phyloP scores from a whole-genome alignment of 1,140 invertebrate species.

The Elymnias hypermnestra region DNA sequence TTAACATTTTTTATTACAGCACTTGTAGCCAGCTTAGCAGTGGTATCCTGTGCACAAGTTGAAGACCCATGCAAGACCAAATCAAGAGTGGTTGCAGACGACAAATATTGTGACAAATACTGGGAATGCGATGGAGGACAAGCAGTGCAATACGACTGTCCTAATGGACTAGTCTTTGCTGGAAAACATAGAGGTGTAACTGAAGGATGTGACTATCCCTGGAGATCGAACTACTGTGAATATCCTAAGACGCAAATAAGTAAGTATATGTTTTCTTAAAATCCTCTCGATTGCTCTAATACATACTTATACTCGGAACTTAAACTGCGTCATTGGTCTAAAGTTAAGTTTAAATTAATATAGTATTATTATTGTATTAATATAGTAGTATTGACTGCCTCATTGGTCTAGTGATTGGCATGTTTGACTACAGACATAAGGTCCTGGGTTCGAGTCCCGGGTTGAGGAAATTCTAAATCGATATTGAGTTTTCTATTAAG shows the following conservation, averaged over 20 bases:
- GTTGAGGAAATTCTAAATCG: no score
- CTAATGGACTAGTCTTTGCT: conserved; percentile 92
- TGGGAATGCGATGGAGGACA: conserved; percentile 89
- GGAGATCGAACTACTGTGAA: conserved; percentile 91
- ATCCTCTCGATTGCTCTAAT: no score
- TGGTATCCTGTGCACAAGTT: conserved; percentile 45
- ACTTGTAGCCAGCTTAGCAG: conserved; percentile 30
- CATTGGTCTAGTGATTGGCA: no score
- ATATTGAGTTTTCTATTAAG: no score
- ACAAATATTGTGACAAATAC: conserved; percentile 90
- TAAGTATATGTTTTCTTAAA: conserved; percentile 45
- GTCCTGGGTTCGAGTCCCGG: no score
- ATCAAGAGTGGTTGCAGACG: conserved; percentile 83
- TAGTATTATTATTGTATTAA: no score
- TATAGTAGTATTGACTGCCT: no score
- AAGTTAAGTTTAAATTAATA: no score
- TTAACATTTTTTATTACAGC: no score
- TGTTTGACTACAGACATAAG: no score
- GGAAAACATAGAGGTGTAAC: conserved; percentile 91
- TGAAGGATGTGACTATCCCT: conserved; percentile 92
- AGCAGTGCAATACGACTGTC: conserved; percentile 90
- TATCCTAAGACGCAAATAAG: conserved; percentile 72
- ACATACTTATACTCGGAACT: no score
- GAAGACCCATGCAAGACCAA: conserved; percentile 88
- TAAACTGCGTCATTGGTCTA: no score